phyloP scores from a whole-genome alignment of 2,888 invertebrate species.

The Hoplodrina ambigua region DNA sequence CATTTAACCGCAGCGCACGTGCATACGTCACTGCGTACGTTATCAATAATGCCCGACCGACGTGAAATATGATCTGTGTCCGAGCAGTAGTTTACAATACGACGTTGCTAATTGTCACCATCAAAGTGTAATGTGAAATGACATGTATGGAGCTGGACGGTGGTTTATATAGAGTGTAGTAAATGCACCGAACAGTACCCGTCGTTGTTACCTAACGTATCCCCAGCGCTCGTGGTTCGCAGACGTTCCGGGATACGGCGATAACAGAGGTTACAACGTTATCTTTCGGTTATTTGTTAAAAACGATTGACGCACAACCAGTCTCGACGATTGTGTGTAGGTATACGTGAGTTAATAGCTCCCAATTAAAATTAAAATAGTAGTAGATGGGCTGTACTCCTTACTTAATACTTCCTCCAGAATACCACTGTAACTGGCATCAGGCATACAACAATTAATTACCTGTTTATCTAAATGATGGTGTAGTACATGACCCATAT shows the following conservation, averaged over 20 bases:
- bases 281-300: constrained; percentile 86
- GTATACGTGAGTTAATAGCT: constrained; percentile 59
- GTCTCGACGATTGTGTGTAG: constrained; percentile 78
- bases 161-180: constrained; percentile 81
- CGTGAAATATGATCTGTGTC: constrained; percentile 69
- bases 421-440: no score
- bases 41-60: constrained; percentile 60
- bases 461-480: no score
- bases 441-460: no score
- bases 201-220: constrained; percentile 78
- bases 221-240: constrained; percentile 78
- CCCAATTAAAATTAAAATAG: no score
- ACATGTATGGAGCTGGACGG: constrained; percentile 68
- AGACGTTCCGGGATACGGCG: constrained; percentile 89
- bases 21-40: constrained; percentile 56
- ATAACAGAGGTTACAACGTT: constrained; percentile 88
- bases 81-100: constrained; percentile 45
- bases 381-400: no score
- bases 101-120: constrained; percentile 70
- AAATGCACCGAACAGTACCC: constrained; percentile 73
- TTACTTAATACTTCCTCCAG: no score
- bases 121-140: constrained; percentile 76
- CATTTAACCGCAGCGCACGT: constrained; percentile 58
- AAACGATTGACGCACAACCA: constrained; percentile 88
- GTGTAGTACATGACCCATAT: no score